Base-by-base conservation (phyloP, 2,797 vertebrate genomes). In the Coreius guichenoti region DNA sequence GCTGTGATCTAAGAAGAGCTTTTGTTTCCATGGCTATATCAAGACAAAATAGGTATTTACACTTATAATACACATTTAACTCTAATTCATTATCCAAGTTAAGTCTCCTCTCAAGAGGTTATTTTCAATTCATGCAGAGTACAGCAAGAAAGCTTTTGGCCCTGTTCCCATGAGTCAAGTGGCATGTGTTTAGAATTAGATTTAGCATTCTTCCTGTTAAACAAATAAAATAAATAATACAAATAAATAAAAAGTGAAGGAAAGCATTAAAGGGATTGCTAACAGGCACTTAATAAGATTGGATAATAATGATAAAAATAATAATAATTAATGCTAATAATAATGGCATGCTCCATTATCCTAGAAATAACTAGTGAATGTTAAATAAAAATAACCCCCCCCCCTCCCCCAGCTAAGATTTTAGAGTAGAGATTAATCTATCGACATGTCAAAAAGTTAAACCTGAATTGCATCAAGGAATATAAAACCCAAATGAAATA, bases 201-300 rank as follows among this genome's bases (percentile, higher is more conserved):
- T 68, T 58, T 16, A 33, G 56, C 31, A 39, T 68, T 17, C 5
- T 73, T 49, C 26, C 39, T 45, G 56, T 67, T 17, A 65, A 80
- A 80, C 1, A 49, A 87, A 36, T 29, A 75, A 77, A 84, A 88
- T 16, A 63, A 83, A 39, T 13, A 63, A 63, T 33, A 78, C 8
- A 2, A 39, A 65, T 56, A 58, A 43, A 73, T 21, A 77, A 83
- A 80, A 70, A 83, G 88, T 92, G 89, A 85, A 91, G 85, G 83
- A 90, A 90, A 84, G 92, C 92, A 92, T 95, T 96, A 96, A 96
- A 96, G 95, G 95, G 95, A 95, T 95, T 91, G 88, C 92, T 94
- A 95, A 95, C 95, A 96, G 95, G 95, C 95, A 96, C 95, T 96
- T 96, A 94, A 95, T 95, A 94, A 95, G 93, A 94, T 80, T 47